Conservation (phyloP, 2,888 invertebrate genomes). For the Hirtodrosophila histrioides region DNA sequence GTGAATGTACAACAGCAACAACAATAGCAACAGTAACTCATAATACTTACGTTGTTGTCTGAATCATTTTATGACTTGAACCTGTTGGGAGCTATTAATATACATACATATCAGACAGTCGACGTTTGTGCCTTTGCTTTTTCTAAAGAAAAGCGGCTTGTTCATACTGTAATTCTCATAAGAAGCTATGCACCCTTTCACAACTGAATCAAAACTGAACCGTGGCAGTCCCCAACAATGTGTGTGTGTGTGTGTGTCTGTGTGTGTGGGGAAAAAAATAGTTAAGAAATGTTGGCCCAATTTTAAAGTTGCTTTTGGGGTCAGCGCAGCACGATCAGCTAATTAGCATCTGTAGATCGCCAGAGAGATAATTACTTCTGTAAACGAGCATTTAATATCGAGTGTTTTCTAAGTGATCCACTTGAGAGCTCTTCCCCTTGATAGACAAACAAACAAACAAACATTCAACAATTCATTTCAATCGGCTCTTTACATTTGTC, state of each 20-base stretch:
- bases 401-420: slow-evolving; percentile 22
- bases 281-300: slow-evolving; percentile 18
- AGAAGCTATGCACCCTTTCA: slow-evolving; percentile 30
- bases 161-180: slow-evolving; percentile 2
- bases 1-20: slow-evolving; percentile 19
- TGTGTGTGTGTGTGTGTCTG: neutral
- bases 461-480: too few relatives aligned
- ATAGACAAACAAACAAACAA: slow-evolving; percentile 2
- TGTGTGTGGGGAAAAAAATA: neutral
- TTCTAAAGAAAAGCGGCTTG: neutral
- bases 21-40: too few relatives aligned
- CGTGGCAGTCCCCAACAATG: slow-evolving; percentile 7
- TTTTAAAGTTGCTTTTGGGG: slow-evolving; percentile 6
- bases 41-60: neutral
- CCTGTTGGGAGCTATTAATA: slow-evolving; percentile 6
- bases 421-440: slow-evolving; percentile 24
- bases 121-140: neutral
- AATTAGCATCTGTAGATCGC: slow-evolving; percentile 40
- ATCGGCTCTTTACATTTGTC: too few relatives aligned
- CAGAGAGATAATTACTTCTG: slow-evolving; percentile 23
- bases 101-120: neutral
- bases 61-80: slow-evolving; percentile 19
- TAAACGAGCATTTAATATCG: slow-evolving; percentile 16
- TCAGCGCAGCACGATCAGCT: slow-evolving; percentile 32
- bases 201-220: slow-evolving; percentile 35